Percentiles rank a stretch among this genome's conserved stretches.
phyloP scores from a whole-genome alignment of 2,888 invertebrate genomes.

The Cataglyphis cursor region DNA sequence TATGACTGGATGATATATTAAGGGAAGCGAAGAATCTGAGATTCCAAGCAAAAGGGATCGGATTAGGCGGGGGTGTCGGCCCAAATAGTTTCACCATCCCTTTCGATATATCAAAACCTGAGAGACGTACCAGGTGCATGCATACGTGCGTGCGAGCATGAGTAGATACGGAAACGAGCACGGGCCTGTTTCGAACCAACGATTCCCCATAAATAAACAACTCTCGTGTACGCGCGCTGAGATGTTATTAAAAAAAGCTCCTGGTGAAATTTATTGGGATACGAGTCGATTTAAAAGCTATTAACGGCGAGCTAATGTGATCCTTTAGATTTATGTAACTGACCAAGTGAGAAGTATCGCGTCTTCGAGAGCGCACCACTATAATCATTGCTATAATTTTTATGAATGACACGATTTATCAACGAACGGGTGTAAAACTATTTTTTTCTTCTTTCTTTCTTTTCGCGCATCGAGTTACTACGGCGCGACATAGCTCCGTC shows the following conservation, averaged over 20 bases:
- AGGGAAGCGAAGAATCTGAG: slow-evolving; percentile 58
- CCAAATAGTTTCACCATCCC: slow-evolving; percentile 74
- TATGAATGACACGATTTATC: slow-evolving; percentile 33
- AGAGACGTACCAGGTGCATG: slow-evolving; percentile 56
- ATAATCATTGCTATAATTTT: slow-evolving; percentile 43
- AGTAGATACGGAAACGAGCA: slow-evolving; percentile 21
- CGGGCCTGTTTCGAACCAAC: slow-evolving; percentile 46
- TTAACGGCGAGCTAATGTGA: slow-evolving; percentile 75
- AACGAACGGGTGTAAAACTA: not conserved
- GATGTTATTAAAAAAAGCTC: slow-evolving; percentile 70
- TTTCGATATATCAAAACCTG: slow-evolving; percentile 75
- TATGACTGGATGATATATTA: slow-evolving; percentile 72
- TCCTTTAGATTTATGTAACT: slow-evolving; percentile 54
- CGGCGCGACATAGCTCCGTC: slow-evolving; percentile 42
- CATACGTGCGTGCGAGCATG: slow-evolving; percentile 26
- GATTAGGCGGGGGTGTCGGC: slow-evolving; percentile 74
- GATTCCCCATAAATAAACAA: slow-evolving; percentile 77
- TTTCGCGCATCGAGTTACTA: slow-evolving; percentile 36
- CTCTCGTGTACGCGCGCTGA: slow-evolving; percentile 44
- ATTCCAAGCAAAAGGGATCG: slow-evolving; percentile 54
- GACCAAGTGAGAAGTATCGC: slow-evolving; percentile 51
- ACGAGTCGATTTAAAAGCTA: slow-evolving; percentile 76
- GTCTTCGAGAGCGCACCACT: slow-evolving; percentile 15
- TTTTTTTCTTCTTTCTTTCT: not conserved
- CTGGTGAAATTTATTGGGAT: slow-evolving; percentile 72